Evolutionary conservation across 1,140 invertebrate species (phyloP), one percentile per base, ranked within the genome.

Genomic region (Leguminivora glycinivorella): DNA sequence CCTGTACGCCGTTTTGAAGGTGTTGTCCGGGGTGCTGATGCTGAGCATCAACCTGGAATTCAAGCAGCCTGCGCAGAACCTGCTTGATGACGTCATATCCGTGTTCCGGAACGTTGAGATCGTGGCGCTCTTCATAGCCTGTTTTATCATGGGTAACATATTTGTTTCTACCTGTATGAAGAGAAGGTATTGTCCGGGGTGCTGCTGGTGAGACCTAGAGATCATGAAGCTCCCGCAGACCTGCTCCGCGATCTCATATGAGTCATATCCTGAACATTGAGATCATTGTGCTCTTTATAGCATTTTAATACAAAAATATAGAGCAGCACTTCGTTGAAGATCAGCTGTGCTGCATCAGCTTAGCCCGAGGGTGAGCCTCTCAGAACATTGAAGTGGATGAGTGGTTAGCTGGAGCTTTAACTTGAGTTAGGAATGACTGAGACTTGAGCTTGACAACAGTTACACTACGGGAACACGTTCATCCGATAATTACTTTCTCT

Each of bases 11-110:
- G 92, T 91, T 4, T 81, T 97, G 69, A 96, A 96, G 84, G 88
- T 95, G 0, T 78, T 94, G 4, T 95, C 94, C 17, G 95, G 94
- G 1, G 75, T 94, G 40, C 78, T 96, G 12, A 96, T 96, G 92
- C 83, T 96, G 72, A 93, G 94, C 73, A 95, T 97, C 17, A 94
- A 96, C 84, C 87, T 97, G 72, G 94, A 96, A 84, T 96, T 97
- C 80, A 96, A 96, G 84, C 91, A 94, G 75, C 95, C 96, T 0
- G 94, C 95, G 9, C 93, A 93, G 71, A 95, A 96, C 79, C 94
- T 97, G 12, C 86, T 96, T 0, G 92, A 93, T 25, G 95, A 97
- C 87, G 94, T 97, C 22, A 92, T 95, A 19, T 87, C 86, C 3
- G 94, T 96, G 31, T 88, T 97, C 10, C 94, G 93, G 68, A 96